Conservation (phyloP, 2,113 vertebrate species). For the Pelvicachromis taeniatus region DNA sequence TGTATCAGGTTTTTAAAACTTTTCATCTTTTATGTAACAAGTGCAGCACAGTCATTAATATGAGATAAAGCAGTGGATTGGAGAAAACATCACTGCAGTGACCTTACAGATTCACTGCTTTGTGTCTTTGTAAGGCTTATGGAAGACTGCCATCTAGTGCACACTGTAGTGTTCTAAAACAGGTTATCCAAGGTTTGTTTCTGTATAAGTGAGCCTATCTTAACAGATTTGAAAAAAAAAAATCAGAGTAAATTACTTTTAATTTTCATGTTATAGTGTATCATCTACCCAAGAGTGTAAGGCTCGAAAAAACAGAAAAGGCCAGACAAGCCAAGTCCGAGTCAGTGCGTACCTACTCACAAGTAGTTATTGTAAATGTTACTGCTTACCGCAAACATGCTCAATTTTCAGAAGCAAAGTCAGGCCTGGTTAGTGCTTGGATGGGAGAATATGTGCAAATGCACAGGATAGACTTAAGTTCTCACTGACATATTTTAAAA, state of each 20-base stretch:
- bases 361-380: neutral
- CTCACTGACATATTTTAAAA: neutral
- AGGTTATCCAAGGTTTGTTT: neutral
- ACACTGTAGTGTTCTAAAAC: neutral
- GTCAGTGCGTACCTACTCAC: neutral
- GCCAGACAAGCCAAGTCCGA: neutral
- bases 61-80: neutral
- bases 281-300: neutral
- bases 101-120: neutral
- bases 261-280: neutral
- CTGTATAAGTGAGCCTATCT: neutral
- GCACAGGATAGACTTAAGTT: neutral
- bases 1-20: accelerated
- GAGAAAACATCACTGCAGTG: neutral
- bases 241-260: neutral
- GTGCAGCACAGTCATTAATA: neutral
- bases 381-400: neutral
- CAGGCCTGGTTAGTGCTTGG: neutral
- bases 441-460: neutral
- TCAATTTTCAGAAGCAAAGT: neutral
- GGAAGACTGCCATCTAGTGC: neutral
- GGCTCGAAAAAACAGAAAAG: neutral
- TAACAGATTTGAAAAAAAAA: accelerated
- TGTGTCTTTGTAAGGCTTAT: neutral
- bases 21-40: neutral